These are phyloP conservation scores for Drosophila ogumai DNA, from an alignment of 1,140 invertebrate genomes.

Conservation along the genomic window DNA sequence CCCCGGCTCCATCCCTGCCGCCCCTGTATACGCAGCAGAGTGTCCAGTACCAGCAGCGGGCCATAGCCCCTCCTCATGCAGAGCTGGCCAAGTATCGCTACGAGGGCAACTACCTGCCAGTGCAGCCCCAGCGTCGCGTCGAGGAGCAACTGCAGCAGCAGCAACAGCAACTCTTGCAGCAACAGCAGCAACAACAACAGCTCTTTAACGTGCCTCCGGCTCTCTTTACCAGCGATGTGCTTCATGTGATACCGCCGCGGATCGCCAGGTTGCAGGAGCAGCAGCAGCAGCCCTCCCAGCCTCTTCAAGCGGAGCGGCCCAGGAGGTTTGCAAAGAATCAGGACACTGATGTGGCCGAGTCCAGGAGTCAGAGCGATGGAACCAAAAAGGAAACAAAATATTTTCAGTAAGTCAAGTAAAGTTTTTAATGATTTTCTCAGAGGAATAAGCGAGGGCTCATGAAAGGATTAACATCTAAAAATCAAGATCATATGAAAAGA, in stretches of 20 bases:
- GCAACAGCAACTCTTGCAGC: conserved; percentile 20
- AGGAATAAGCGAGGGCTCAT: not conserved
- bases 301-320: conserved; percentile 38
- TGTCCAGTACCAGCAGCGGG: conserved; percentile 67
- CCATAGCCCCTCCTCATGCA: conserved; percentile 57
- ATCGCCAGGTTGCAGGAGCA: conserved; percentile 36
- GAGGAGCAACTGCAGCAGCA: conserved; percentile 33
- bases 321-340: conserved; percentile 32
- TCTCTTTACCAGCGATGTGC: conserved; percentile 68
- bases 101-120: conserved; percentile 69
- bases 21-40: conserved; percentile 57
- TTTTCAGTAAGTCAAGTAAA: conserved; percentile 60
- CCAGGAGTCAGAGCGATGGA: conserved; percentile 1
- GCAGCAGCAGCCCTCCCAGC: conserved; percentile 45
- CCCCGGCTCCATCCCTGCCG: conserved; percentile 26
- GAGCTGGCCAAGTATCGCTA: conserved; percentile 77
- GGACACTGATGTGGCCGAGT: conserved; percentile 43
- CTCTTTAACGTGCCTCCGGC: conserved; percentile 66
- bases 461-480: not conserved
- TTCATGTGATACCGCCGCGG: conserved; percentile 65
- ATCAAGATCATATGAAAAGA: no score
- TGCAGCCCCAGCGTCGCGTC: conserved; percentile 41
- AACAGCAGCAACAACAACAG: conserved; percentile 30
- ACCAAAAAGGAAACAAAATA: conserved; percentile 59
- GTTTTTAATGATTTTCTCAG: not conserved